Percentiles rank a stretch among this genome's conserved stretches.
These are phyloP conservation scores for Sciurus niger DNA, from an alignment of 2,113 vertebrate genomes.

Conservation along the genomic window DNA sequence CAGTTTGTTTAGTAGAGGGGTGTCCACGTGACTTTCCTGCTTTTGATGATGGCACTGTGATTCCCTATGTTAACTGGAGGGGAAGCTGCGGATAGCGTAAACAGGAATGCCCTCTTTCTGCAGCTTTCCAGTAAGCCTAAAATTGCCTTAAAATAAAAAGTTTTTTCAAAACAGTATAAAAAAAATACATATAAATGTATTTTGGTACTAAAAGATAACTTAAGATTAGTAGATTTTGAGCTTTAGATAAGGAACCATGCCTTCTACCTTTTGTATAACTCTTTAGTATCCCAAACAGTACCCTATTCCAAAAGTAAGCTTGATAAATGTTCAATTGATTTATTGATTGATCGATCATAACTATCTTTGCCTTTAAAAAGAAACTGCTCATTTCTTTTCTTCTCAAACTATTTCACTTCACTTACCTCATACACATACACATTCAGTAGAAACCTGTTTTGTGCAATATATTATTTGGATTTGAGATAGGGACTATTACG, in stretches of 20 bases:
- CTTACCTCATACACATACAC: constrained; percentile 45
- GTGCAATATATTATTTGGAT: background rate
- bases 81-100: too few relatives aligned
- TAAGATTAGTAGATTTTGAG: background rate
- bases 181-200: background rate
- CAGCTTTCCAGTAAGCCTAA: too few relatives aligned
- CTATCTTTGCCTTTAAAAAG: background rate
- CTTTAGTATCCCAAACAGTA: background rate
- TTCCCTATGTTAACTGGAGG: too few relatives aligned
- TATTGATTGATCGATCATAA: background rate
- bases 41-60: too few relatives aligned
- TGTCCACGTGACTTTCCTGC: too few relatives aligned
- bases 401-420: constrained; percentile 55
- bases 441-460: background rate
- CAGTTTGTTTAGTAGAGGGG: too few relatives aligned
- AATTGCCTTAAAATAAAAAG: too few relatives aligned
- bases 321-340: background rate
- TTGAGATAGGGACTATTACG: background rate
- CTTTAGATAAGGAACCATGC: background rate
- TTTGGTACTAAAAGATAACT: background rate
- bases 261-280: background rate
- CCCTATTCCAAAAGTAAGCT: background rate
- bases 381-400: background rate
- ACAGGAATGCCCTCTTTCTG: too few relatives aligned
- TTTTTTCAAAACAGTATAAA: too few relatives aligned